Conservation (phyloP, 2,888 invertebrate genomes). For the Catocala fraxini region DNA sequence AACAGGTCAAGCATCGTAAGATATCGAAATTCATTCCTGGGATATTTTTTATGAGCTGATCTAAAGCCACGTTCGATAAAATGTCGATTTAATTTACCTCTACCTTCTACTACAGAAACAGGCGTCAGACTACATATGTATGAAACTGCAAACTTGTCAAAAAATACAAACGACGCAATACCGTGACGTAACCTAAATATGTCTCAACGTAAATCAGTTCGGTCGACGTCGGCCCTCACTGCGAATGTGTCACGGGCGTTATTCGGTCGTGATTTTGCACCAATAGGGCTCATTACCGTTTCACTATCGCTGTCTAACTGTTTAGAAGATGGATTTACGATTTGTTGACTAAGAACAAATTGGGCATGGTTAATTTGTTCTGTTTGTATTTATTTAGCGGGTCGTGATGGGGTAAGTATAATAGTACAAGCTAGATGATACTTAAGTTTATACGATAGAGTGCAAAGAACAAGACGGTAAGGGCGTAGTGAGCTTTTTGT, state of each 20-base stretch:
- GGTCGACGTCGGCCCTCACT: constrained; percentile 47
- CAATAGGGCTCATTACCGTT: constrained; percentile 73
- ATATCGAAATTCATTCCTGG: too few relatives aligned
- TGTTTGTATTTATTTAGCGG: constrained; percentile 6
- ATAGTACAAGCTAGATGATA: not conserved
- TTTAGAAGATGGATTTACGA: constrained; percentile 60
- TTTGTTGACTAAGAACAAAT: constrained; percentile 57
- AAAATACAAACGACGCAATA: constrained; percentile 4
- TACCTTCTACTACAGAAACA: too few relatives aligned
- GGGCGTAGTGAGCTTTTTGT: too few relatives aligned
- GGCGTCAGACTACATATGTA: too few relatives aligned
- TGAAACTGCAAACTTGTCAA: not conserved
- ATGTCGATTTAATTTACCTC: too few relatives aligned
- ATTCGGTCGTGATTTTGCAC: constrained; percentile 71
- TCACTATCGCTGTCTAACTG: constrained; percentile 54
- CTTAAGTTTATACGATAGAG: not conserved
- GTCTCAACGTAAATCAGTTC: constrained; percentile 53
- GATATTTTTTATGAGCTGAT: too few relatives aligned
- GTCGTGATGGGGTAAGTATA: not conserved
- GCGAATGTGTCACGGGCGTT: constrained; percentile 61
- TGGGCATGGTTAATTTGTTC: constrained; percentile 21
- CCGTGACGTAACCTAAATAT: constrained; percentile 30
- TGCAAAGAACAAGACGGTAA: too few relatives aligned
- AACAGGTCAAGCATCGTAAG: too few relatives aligned
- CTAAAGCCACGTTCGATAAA: too few relatives aligned